These are phyloP conservation scores for Ceyx cyanopectus DNA, from an alignment of 2,113 vertebrate species.

Conservation along the genomic window DNA sequence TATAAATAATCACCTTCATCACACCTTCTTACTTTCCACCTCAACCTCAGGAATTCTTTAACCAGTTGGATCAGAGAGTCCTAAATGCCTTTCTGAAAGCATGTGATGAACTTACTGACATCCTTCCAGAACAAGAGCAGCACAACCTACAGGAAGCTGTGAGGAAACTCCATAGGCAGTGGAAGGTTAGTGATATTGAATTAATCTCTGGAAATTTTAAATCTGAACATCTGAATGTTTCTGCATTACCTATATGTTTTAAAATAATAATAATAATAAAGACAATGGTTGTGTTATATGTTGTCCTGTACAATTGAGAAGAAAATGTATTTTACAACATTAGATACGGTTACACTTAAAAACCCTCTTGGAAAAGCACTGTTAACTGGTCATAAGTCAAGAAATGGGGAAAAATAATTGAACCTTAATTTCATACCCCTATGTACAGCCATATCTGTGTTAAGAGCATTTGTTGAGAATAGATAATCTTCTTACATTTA, in stretches of 20 bases:
- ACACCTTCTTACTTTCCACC: not conserved
- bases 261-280: not conserved
- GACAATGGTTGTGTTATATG: not conserved
- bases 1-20: not conserved
- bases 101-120: constrained; percentile 96
- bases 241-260: not conserved
- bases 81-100: constrained; percentile 95
- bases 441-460: not conserved
- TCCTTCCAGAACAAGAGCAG: constrained; percentile 94
- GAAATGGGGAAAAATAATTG: not conserved
- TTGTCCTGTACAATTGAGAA: not conserved
- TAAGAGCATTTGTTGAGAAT: not conserved
- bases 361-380: not conserved
- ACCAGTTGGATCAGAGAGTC: constrained; percentile 91
- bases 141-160: constrained; percentile 92
- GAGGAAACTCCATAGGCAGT: constrained; percentile 91
- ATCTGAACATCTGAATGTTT: not conserved
- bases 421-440: not conserved
- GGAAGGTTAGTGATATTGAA: constrained; percentile 88
- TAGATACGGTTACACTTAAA: not conserved
- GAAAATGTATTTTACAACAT: not conserved
- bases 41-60: constrained; percentile 88
- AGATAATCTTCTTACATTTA: not conserved
- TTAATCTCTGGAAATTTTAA: not conserved
- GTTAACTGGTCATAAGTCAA: not conserved